Base-by-base conservation (phyloP, 2,888 invertebrate genomes). In the Drosophila atripex region DNA sequence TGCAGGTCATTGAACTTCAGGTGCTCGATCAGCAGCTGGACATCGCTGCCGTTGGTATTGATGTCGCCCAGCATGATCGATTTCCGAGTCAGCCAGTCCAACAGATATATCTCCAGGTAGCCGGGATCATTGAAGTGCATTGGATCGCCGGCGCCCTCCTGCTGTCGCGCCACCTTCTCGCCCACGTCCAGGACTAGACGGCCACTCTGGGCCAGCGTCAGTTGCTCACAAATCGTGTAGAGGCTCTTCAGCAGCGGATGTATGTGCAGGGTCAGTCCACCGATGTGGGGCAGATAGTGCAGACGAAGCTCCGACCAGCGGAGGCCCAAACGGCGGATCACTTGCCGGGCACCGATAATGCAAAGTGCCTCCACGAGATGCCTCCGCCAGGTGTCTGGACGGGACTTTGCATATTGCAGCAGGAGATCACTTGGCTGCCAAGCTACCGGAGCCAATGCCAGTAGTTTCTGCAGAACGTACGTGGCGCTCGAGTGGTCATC, bases 311-410 rank as follows among this genome's bases (percentile, higher is more conserved):
- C 89, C 11, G 73, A 32, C 69, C 88, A 78, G 3, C 70, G 41
- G 1, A 91, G 86, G 21, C 93, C 92, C 8, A 93, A 60, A 63
- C 91, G 91, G 9, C 89, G 86, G 23, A 93, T 53, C 4, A 92
- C 87, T 23, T 73, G 75, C 0, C 89, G 87, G 1, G 90, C 90
- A 51, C 80, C 79, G 12, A 94, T 92, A 18, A 93, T 92, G 59
- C 92, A 90, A 18, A 94, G 74, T 0, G 93, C 93, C 89, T 94
- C 94, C 0, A 94, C 61, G 1, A 94, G 71, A 72, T 91, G 89
- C 0, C 86, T 75, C 23, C 91, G 89, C 93, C 93, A 94, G 16
- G 89, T 76, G 1, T 54, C 46, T 0, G 83, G 58, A 52, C 89
- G 85, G 0, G 61, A 68, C 16, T 86, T 75, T 0, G 90, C 82